Percentiles rank a stretch among this genome's conserved stretches.
Evolutionary conservation across 2,113 vertebrate genomes (phyloP).

Genomic region (Connochaetes taurinus): DNA sequence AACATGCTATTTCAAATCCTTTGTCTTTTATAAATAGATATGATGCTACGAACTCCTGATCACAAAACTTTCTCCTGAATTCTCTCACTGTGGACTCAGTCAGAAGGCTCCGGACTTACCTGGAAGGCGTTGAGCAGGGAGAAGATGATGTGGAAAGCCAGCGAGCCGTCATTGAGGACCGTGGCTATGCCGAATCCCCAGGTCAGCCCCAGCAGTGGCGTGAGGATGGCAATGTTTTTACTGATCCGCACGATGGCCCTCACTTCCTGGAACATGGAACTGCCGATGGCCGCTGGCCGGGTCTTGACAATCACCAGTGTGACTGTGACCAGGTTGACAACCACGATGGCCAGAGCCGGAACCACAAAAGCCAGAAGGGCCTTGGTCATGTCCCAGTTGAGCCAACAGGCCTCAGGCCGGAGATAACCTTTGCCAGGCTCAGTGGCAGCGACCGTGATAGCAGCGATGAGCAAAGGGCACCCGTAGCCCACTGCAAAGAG

Average conservation of each 20-base stretch:
- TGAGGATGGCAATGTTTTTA: conserved; percentile 87
- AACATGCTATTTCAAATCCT: not conserved
- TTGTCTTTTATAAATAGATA: not conserved
- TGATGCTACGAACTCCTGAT: not conserved
- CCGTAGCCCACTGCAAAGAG: conserved; percentile 86
- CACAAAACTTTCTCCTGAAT: not conserved
- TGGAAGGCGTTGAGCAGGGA: conserved; percentile 88
- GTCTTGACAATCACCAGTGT: conserved; percentile 85
- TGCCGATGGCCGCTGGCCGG: conserved; percentile 72
- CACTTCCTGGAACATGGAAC: conserved; percentile 80
- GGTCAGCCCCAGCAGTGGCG: conserved; percentile 89
- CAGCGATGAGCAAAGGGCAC: conserved; percentile 85
- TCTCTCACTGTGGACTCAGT: not conserved
- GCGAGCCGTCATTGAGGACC: not conserved
- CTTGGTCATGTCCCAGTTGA: conserved; percentile 85
- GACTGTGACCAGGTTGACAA: conserved; percentile 84
- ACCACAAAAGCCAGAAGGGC: conserved; percentile 90
- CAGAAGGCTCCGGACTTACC: conserved; percentile 73
- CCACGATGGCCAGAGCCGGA: conserved; percentile 84
- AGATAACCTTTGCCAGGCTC: conserved; percentile 82
- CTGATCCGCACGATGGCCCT: conserved; percentile 76
- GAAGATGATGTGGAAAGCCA: conserved; percentile 80
- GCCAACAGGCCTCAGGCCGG: conserved; percentile 84
- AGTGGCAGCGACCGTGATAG: conserved; percentile 85
- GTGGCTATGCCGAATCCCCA: conserved; percentile 88